These are phyloP conservation scores for Melanostoma mellinum DNA, from an alignment of 2,888 invertebrate species.

Conservation along the genomic window DNA sequence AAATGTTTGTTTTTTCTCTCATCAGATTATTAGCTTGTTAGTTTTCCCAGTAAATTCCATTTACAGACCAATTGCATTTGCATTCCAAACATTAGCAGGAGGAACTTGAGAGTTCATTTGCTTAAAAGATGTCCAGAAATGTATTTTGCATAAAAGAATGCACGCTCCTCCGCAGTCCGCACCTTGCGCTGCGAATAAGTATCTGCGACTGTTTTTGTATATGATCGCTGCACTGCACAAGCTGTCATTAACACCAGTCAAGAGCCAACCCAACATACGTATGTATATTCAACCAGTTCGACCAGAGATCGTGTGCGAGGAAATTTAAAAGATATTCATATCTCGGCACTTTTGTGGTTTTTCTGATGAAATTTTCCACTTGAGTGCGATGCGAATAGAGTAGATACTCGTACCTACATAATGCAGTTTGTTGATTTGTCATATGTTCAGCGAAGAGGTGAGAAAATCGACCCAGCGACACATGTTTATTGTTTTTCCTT, in stretches of 20 bases:
- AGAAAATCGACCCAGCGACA: constrained; percentile 35
- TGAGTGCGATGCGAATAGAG: constrained; percentile 38
- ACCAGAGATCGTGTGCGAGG: constrained; percentile 24
- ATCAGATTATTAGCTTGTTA: constrained; percentile 41
- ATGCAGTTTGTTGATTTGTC: constrained; percentile 43
- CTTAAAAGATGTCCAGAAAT: constrained; percentile 19
- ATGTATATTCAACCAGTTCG: constrained; percentile 25
- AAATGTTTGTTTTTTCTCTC: constrained; percentile 32
- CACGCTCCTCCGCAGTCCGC: too few species aligned
- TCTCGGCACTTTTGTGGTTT: constrained; percentile 49
- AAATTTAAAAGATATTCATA: constrained; percentile 23
- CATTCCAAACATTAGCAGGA: constrained; percentile 4
- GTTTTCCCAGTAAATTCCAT: constrained; percentile 50
- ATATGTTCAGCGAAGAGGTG: constrained; percentile 41
- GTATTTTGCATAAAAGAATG: too few species aligned
- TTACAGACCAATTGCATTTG: constrained; percentile 5
- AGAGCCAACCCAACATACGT: background rate
- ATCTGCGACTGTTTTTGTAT: too few species aligned
- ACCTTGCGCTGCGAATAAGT: background rate
- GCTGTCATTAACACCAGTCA: constrained; percentile 51
- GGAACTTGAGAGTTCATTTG: constrained; percentile 13
- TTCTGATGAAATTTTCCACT: constrained; percentile 57
- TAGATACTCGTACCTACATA: background rate
- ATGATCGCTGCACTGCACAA: background rate
- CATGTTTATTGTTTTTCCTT: constrained; percentile 7